These are phyloP conservation scores for Holcopasites calliopsidis DNA, from an alignment of 1,140 invertebrate species.

Conservation along the genomic window DNA sequence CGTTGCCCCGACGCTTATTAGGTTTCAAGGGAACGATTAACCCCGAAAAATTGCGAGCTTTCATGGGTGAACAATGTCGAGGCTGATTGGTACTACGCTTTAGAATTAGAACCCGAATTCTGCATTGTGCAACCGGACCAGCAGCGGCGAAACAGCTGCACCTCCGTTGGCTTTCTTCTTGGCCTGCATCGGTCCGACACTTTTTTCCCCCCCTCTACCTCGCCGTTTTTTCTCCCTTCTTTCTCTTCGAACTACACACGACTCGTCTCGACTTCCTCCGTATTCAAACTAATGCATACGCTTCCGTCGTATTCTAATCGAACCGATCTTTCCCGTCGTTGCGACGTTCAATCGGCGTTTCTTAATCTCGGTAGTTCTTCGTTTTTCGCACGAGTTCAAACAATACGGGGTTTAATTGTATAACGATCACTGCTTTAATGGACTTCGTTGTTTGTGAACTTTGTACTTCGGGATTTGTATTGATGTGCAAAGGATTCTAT, in stretches of 20 bases:
- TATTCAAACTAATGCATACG: conserved; percentile 30
- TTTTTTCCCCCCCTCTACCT: neutral
- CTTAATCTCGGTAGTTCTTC: neutral
- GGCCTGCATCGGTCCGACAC: conserved; percentile 24
- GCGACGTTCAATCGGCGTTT: too few relatives aligned
- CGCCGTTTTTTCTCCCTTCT: neutral
- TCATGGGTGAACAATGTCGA: conserved; percentile 65
- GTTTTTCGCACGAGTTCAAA: too few relatives aligned
- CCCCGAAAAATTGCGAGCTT: conserved; percentile 60
- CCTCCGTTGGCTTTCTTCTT: conserved; percentile 39
- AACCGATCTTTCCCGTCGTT: conserved; percentile 17
- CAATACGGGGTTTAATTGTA: too few relatives aligned
- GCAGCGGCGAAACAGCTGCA: conserved; percentile 61
- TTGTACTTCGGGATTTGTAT: too few relatives aligned
- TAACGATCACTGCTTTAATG: too few relatives aligned
- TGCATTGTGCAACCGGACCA: conserved; percentile 60
- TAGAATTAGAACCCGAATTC: conserved; percentile 68
- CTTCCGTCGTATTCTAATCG: conserved; percentile 37
- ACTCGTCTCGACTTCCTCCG: conserved; percentile 31
- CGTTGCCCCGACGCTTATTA: conserved; percentile 56
- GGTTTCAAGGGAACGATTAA: conserved; percentile 61
- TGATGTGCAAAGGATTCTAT: too few relatives aligned
- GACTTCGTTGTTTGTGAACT: too few relatives aligned
- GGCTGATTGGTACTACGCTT: conserved; percentile 69
- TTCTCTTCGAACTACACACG: neutral